Percentiles rank a stretch among this genome's conserved stretches.
phyloP scores from a whole-genome alignment of 2,113 vertebrate species.

The Tenrec ecaudatus region DNA sequence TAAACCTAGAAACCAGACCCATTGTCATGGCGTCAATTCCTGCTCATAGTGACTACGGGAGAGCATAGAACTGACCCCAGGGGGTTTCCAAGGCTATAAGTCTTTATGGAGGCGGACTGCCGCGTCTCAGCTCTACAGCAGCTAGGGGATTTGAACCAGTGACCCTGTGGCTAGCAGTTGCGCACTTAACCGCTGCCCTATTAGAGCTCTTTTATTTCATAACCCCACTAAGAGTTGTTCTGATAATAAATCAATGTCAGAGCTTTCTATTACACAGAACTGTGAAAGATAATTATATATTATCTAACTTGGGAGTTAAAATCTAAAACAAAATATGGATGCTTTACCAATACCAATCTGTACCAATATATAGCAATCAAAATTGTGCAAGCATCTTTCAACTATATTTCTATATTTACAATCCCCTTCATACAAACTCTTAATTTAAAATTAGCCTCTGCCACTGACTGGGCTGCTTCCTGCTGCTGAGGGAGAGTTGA shows the following conservation, averaged over 20 bases:
- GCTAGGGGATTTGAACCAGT: background rate
- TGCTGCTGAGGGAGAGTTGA: constrained; percentile 55
- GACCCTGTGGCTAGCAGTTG: background rate
- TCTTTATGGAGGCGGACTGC: background rate
- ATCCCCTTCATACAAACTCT: constrained; percentile 41
- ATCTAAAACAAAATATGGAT: background rate
- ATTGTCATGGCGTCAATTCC: background rate
- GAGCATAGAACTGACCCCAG: background rate
- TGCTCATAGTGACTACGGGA: background rate
- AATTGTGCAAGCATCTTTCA: constrained; percentile 12
- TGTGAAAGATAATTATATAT: constrained; percentile 8
- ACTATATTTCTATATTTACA: constrained; percentile 52
- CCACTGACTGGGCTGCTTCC: constrained; percentile 40
- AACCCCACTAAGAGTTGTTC: background rate
- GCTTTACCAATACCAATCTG: background rate
- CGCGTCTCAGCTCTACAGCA: background rate
- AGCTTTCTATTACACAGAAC: constrained; percentile 26
- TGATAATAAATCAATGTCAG: background rate
- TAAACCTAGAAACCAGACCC: background rate
- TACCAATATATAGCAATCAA: background rate
- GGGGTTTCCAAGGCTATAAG: background rate
- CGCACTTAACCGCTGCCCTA: background rate
- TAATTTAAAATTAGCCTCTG: constrained; percentile 66
- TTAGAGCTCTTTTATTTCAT: background rate
- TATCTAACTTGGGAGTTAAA: background rate